Evolutionary conservation across 1,140 invertebrate species (phyloP).

Genomic region (Agrilus planipennis): DNA sequence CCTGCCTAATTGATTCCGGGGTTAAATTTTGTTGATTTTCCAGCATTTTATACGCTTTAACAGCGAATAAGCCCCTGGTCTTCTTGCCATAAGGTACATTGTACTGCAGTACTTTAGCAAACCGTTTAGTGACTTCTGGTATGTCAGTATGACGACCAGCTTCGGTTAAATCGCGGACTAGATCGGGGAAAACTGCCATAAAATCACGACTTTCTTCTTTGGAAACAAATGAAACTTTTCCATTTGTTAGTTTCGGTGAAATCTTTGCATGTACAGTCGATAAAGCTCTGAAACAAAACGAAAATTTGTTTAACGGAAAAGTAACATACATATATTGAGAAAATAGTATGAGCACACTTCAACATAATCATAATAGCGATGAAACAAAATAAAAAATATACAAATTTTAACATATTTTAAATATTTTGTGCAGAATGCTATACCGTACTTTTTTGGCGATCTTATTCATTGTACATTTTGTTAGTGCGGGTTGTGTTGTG

Average conservation of each 20-base stretch:
- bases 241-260: conserved; percentile 13
- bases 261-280: conserved; percentile 28
- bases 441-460: too few relatives aligned
- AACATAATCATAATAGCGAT: conserved; percentile 29
- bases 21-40: conserved; percentile 47
- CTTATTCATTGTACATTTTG: too few relatives aligned
- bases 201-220: conserved; percentile 77
- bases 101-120: conserved; percentile 67
- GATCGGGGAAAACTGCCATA: conserved; percentile 75
- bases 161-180: conserved; percentile 70
- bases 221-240: conserved; percentile 17
- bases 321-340: conserved; percentile 13
- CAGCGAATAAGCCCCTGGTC: conserved; percentile 67
- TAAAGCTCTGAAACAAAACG: conserved; percentile 26
- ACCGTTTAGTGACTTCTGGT: conserved; percentile 65
- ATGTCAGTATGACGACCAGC: conserved; percentile 56
- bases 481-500: too few relatives aligned
- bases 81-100: conserved; percentile 73
- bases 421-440: too few relatives aligned
- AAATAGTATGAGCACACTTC: conserved; percentile 20
- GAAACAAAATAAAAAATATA: too few relatives aligned
- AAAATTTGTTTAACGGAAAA: conserved; percentile 49
- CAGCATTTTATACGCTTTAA: conserved; percentile 69
- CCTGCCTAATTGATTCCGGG: conserved; percentile 64
- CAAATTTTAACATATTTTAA: too few relatives aligned